phyloP scores from a whole-genome alignment of 2,113 vertebrate genomes.

The Silurus glanis region DNA sequence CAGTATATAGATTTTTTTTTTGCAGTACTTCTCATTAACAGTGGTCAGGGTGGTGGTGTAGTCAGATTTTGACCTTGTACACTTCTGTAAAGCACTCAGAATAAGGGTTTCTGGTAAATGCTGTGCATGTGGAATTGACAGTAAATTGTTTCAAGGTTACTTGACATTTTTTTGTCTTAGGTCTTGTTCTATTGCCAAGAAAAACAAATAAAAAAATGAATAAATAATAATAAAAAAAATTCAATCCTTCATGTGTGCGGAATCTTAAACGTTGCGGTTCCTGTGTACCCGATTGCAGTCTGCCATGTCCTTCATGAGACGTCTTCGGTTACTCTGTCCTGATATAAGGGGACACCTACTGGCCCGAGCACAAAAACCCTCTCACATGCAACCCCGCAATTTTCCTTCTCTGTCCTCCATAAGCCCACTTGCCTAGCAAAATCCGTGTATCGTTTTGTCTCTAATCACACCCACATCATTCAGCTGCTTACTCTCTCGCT shows the following conservation, averaged over 20 bases:
- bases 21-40: background rate
- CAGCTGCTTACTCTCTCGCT: background rate
- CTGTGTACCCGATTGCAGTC: background rate
- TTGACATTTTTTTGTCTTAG: background rate
- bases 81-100: background rate
- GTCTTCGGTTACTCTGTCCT: conserved; percentile 19
- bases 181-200: background rate
- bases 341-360: conserved; percentile 49
- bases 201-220: background rate
- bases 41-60: background rate
- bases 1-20: too few species aligned
- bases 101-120: background rate
- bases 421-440: background rate
- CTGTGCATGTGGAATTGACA: background rate
- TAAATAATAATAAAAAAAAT: background rate
- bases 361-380: conserved; percentile 32
- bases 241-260: background rate
- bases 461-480: conserved; percentile 40
- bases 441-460: conserved; percentile 4
- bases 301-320: background rate
- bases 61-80: conserved; percentile 16
- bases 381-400: background rate
- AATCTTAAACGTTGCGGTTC: background rate
- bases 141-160: background rate
- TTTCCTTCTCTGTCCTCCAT: conserved; percentile 31